Base-by-base conservation (phyloP, 1,140 invertebrate genomes). In the Drosophila bifasciata region DNA sequence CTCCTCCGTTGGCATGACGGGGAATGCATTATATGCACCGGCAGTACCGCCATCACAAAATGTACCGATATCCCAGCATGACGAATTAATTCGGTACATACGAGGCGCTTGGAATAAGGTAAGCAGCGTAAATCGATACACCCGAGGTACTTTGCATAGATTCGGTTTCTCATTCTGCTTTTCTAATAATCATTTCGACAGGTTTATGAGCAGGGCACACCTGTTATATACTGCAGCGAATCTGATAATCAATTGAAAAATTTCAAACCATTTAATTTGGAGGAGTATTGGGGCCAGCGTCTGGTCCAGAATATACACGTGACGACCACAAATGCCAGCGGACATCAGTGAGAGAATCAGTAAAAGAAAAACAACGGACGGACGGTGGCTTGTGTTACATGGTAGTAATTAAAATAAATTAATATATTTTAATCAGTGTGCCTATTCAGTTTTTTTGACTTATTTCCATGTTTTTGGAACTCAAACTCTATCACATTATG, bases 191-290 rank as follows among this genome's bases (percentile, higher is more conserved):
- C 5, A 5, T 36, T 36, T 36, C 52, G 58, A 0, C 55, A 91
- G 90, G 90, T 91, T 19, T 79, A 75, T 41, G 90, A 91, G 50
- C 90, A 91, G 64, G 76, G 88, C 9, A 80, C 89, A 45, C 76
- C 79, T 32, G 64, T 81, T 45, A 74, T 91, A 16, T 73, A 83
- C 60, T 78, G 84, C 71, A 89, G 77, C 50, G 90, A 91, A 83
- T 80, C 86, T 59, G 90, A 91, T 69, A 83, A 91, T 75, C 90
- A 91, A 72, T 63, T 91, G 60, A 91, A 91, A 71, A 90, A 91
- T 50, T 91, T 91, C 45, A 90, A 90, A 56, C 90, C 90, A 52
- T 91, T 91, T 57, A 83, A 91, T 75, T 71, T 91, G 76, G 90
- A 91, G 48, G 88, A 90, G 58, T 91, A 89, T 62, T 91, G 90